phyloP scores from a whole-genome alignment of 2,113 vertebrate species.

The Chionodraco myersi region DNA sequence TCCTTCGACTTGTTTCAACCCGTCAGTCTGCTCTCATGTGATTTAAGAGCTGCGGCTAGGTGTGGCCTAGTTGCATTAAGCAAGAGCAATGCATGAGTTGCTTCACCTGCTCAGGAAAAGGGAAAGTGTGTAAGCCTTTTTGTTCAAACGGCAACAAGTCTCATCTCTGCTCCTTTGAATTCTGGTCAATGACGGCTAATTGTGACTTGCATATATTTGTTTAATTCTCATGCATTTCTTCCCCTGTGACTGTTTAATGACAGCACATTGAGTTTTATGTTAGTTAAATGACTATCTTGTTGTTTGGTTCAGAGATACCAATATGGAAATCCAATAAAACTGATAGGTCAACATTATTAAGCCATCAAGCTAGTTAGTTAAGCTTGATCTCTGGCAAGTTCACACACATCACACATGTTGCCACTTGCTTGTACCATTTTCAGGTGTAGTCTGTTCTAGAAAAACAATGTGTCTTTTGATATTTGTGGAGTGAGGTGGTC shows the following conservation, averaged over 20 bases:
- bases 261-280: not conserved
- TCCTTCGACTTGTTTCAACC: slow-evolving; percentile 3
- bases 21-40: not conserved
- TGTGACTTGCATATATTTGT: not conserved
- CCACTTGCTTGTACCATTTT: no score
- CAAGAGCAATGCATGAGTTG: not conserved
- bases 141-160: not conserved
- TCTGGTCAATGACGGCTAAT: not conserved
- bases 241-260: not conserved
- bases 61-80: not conserved
- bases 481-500: no score
- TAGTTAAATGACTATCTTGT: not conserved
- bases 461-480: no score
- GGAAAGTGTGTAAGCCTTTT: not conserved
- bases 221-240: not conserved
- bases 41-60: not conserved
- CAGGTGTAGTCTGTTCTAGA: no score
- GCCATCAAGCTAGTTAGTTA: no score
- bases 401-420: no score
- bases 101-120: not conserved
- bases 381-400: not conserved
- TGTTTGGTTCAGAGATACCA: not conserved
- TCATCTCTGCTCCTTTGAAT: not conserved
- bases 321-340: no score
- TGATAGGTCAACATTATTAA: not conserved